Percentiles rank a stretch among this genome's conserved stretches.
Conservation (phyloP, 1,140 invertebrate species). For the Solenopsis fugax region DNA sequence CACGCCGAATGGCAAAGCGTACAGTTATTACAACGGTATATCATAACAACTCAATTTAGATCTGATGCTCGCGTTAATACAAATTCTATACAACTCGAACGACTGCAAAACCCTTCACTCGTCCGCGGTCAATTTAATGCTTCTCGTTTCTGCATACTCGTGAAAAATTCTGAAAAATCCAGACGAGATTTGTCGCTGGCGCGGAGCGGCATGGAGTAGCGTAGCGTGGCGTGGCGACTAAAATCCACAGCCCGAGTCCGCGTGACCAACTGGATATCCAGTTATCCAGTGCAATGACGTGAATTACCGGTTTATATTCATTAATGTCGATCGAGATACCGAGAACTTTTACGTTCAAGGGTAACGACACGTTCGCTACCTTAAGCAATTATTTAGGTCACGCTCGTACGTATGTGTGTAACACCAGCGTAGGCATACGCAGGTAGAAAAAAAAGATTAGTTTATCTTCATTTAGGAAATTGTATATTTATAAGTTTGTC, state of each 20-base stretch:
- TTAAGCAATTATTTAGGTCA: slow-evolving; percentile 48
- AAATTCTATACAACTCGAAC: slow-evolving; percentile 37
- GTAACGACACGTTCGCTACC: slow-evolving; percentile 34
- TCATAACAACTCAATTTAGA: slow-evolving; percentile 44
- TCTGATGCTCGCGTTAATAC: slow-evolving; percentile 26
- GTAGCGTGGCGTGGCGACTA: neutral
- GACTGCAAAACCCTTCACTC: neutral
- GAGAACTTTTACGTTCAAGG: neutral
- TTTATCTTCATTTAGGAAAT: too few species aligned
- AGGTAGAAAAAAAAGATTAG: neutral
- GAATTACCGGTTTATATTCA: slow-evolving; percentile 31
- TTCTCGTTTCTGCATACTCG: too few species aligned
- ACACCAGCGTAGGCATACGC: neutral
- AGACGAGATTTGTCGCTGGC: neutral
- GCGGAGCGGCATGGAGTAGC: too few species aligned
- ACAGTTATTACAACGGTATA: slow-evolving; percentile 61
- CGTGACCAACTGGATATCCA: too few species aligned
- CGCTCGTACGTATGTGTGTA: too few species aligned
- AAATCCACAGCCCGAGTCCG: neutral
- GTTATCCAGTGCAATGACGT: too few species aligned
- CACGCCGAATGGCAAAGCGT: slow-evolving; percentile 50
- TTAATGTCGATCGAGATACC: neutral
- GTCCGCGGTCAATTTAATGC: too few species aligned
- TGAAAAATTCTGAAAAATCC: too few species aligned
- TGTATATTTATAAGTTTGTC: too few species aligned